Evolutionary conservation across 2,888 invertebrate species (phyloP), one percentile per base, ranked within the genome.

Genomic region (Epinotia bilunana): DNA sequence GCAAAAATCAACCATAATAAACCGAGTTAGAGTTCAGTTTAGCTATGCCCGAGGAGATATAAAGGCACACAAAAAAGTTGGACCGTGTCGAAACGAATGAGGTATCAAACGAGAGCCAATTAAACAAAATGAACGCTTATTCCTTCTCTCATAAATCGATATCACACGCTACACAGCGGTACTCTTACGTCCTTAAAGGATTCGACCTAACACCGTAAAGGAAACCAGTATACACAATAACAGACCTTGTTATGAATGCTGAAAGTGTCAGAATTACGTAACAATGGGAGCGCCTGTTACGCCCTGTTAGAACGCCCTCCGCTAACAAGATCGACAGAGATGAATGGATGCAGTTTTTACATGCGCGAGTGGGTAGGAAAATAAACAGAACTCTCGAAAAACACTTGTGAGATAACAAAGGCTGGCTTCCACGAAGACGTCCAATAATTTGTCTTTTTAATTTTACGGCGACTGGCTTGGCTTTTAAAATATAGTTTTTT

Each of bases 381-480:
- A 91, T 88, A 89, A 90, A 91, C 91, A 92, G 88, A 91, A 87
- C 92, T 91, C 92, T 93, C 90, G 91, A 93, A 93, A 93, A 94
- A 93, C 94, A 93, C 94, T 93, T 92, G 92, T 91, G 91, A 91
- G 91, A 93, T 94, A 93, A 94, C 94, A 94, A 93, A 93, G 91
- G 90, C 90, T 88, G 86, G 87, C 89, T 93, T 94, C 94, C 91
- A 92, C 91, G 94, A 93, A 94, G 90, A 93, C 91, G 91, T 92
- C 88, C 92, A 92, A 94, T 94, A 94, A 94, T 93, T 94, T 94
- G 93, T 93, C 93, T 93, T 94, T 94, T 94, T 93, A 93, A 94
- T 93, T 93, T 94, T 91, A 93, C 91, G 87, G 88, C 90, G 90
- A 92, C 92, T 92, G 91, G 87, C 89, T 90, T 91, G 88, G 91